These are phyloP conservation scores for Aphelinus atriplicis DNA, from an alignment of 1,140 invertebrate genomes.

Conservation along the genomic window DNA sequence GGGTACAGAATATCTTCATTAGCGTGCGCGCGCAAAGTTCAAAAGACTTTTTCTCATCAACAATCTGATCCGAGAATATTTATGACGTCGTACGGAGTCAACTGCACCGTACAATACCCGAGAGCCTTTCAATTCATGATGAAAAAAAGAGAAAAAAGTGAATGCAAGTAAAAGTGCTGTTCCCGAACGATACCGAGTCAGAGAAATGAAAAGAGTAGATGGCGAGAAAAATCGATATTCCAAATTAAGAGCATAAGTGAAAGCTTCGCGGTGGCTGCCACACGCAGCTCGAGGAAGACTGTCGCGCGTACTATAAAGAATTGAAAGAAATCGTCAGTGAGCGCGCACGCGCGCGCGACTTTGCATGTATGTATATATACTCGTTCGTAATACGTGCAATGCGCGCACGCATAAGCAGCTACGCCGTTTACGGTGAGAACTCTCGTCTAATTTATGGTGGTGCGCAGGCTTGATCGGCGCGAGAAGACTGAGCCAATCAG, in stretches of 20 bases:
- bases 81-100: no score
- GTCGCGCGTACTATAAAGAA: no score
- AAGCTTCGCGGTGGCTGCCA: conserved; percentile 43
- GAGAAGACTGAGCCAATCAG: conserved; percentile 45
- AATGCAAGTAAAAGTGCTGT: background rate
- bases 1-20: no score
- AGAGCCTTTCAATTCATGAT: background rate
- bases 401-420: background rate
- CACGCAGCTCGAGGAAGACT: no score
- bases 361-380: conserved; percentile 18
- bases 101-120: no score
- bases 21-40: no score
- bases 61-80: no score
- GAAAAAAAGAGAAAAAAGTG: background rate
- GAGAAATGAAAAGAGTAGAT: background rate
- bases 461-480: background rate
- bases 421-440: conserved; percentile 43
- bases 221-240: background rate
- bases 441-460: conserved; percentile 51
- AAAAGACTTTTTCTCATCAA: no score
- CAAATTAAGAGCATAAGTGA: conserved; percentile 42
- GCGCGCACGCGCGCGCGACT: conserved; percentile 27
- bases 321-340: background rate
- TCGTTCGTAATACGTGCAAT: conserved; percentile 28
- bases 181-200: background rate